Evolutionary conservation across 2,797 vertebrate genomes (phyloP).

Genomic region (Halcyon chelicuti): DNA sequence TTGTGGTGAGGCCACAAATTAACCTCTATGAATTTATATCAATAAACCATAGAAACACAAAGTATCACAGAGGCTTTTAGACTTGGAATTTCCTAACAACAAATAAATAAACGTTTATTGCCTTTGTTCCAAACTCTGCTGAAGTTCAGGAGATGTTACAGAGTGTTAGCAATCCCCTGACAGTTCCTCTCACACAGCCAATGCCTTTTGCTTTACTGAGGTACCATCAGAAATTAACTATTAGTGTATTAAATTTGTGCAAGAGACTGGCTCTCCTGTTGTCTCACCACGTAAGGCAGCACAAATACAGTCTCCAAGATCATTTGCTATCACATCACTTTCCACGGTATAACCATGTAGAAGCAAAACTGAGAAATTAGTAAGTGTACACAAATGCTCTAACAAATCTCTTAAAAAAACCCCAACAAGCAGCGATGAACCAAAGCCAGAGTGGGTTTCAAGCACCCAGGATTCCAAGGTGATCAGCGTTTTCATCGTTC

Average conservation of each 20-base stretch:
- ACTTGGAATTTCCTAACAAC: not conserved
- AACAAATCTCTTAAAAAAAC: not conserved
- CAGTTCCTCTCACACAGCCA: not conserved
- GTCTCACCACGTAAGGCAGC: not conserved
- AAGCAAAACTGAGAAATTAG: not conserved
- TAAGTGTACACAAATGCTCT: not conserved
- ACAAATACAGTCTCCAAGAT: not conserved
- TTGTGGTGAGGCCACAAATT: not conserved
- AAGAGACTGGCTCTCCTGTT: not conserved
- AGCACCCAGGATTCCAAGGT: not conserved
- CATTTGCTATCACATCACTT: not conserved
- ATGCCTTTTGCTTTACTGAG: not conserved
- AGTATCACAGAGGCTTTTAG: not conserved
- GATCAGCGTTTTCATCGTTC: not conserved
- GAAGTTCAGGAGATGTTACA: not conserved
- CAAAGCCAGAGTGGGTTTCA: not conserved
- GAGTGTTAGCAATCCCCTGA: not conserved
- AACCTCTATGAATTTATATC: not conserved
- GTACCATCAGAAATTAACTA: not conserved
- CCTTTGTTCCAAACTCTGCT: not conserved
- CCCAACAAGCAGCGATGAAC: not conserved
- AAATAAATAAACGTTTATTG: not conserved
- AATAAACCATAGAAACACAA: too few species aligned
- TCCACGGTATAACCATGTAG: accelerated
- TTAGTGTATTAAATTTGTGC: accelerated